phyloP scores from a whole-genome alignment of 1,140 invertebrate species.

The Bacillus rossius region DNA sequence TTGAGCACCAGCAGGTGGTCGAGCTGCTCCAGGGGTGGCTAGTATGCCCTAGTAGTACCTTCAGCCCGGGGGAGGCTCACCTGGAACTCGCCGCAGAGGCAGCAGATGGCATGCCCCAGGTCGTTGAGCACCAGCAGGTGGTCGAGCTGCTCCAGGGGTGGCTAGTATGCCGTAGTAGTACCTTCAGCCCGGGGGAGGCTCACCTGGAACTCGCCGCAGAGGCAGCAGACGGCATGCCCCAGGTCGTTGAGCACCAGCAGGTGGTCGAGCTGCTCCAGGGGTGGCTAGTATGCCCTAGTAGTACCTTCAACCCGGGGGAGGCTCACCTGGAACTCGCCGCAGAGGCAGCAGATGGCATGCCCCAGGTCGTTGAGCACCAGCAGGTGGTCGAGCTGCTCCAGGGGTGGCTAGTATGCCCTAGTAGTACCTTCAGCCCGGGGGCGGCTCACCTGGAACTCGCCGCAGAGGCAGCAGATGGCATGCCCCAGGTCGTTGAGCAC shows the following conservation, averaged over 20 bases:
- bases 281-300: slow-evolving; percentile 44
- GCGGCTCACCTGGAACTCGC: slow-evolving; percentile 57
- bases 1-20: slow-evolving; percentile 63
- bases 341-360: slow-evolving; percentile 59
- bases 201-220: slow-evolving; percentile 67
- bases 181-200: too few species aligned
- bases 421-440: too few species aligned
- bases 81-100: slow-evolving; percentile 66
- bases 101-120: slow-evolving; percentile 55
- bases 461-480: slow-evolving; percentile 62
- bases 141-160: slow-evolving; percentile 56
- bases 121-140: slow-evolving; percentile 60
- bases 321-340: slow-evolving; percentile 63
- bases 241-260: slow-evolving; percentile 56
- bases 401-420: slow-evolving; percentile 44
- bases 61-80: too few species aligned
- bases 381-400: slow-evolving; percentile 62
- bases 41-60: too few species aligned
- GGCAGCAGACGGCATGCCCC: slow-evolving; percentile 56
- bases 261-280: slow-evolving; percentile 61
- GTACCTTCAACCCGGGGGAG: too few species aligned
- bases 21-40: slow-evolving; percentile 53
- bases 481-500: slow-evolving; percentile 56
- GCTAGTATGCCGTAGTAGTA: slow-evolving; percentile 44
- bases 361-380: slow-evolving; percentile 56